Base-by-base conservation (phyloP, 2,888 invertebrate species). In the Parapristionchus giblindavisi region DNA sequence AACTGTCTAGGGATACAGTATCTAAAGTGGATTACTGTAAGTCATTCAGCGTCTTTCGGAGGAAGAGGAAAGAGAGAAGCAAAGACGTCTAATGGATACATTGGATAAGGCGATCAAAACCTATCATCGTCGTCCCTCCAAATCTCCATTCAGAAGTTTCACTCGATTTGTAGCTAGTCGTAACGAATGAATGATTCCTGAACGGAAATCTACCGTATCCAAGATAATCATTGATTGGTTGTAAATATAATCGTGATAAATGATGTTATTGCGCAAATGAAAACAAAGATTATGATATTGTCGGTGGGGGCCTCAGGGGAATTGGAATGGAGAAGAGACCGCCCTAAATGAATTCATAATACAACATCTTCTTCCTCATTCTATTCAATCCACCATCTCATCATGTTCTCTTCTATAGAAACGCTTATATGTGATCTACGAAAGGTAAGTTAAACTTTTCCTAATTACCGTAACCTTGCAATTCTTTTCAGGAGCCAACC, bases 401-500 rank as follows among this genome's bases (percentile, higher is more conserved):
- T 51, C 68, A 68, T 68, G 68, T 68, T 68, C 68, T 34, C 68
- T 6, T 68, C 68, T 24, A 68, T 68, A 21, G 68, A 68, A n/a
- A 68, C 68, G 8, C 68, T 68, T 0, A 51, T 68, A 32, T 52
- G 27, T 52, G 63, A 65, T 43, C 63, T 65, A 27, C 40, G 48
- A 29, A 65, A 65, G 63, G 63, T 65, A 43, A 65, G 40, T 32
- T 65, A 43, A 40, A 52, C 52, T 52, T 21, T 4, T 5, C 24
- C 6, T 21, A n/a, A 52, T 43, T 14, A 43, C 27, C 40, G 24
- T 24, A 24, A 24, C 61, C 6, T 2, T n/a, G 1, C 17, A 21
- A 43, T 65, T 24, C 63, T 1, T 27, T n/a, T 1, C 63, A 65
- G 63, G 63, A 65, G 6, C 43, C 43, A 5, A 14, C 3, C 5